These are phyloP conservation scores for Automeris io DNA, from an alignment of 2,888 invertebrate genomes.

Conservation along the genomic window DNA sequence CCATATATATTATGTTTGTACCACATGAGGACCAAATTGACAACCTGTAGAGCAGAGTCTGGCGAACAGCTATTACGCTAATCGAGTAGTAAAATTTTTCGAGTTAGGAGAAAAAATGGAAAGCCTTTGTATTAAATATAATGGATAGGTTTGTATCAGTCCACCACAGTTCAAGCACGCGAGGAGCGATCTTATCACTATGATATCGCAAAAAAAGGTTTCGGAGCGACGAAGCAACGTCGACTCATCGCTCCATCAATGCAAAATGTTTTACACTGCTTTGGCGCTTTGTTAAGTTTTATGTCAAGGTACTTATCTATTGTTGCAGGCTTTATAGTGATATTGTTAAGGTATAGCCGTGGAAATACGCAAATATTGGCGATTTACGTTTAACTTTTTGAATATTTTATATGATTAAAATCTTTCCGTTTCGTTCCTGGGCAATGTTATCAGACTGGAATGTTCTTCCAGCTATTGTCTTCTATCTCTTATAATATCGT, in stretches of 20 bases:
- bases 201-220: slow-evolving; percentile 43
- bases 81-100: neutral
- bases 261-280: slow-evolving; percentile 2
- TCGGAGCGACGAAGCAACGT: slow-evolving; percentile 23
- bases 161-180: slow-evolving; percentile 34
- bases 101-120: neutral
- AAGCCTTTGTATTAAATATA: slow-evolving; percentile 19
- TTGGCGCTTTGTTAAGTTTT: neutral
- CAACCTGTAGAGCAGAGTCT: too few relatives aligned
- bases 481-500: too few relatives aligned
- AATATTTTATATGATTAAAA: too few relatives aligned
- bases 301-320: slow-evolving; percentile 2
- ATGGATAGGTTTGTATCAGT: slow-evolving; percentile 42
- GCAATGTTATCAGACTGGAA: too few relatives aligned
- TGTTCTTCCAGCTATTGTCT: too few relatives aligned
- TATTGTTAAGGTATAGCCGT: slow-evolving; percentile 5
- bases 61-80: too few relatives aligned
- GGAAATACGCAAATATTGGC: too few relatives aligned
- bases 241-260: slow-evolving; percentile 21
- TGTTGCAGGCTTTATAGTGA: neutral
- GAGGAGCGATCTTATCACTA: slow-evolving; percentile 43
- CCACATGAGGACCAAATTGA: too few relatives aligned
- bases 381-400: too few relatives aligned
- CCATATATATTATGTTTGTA: too few relatives aligned
- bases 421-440: too few relatives aligned